These are phyloP conservation scores for Polydrusus pterygomalis DNA, from an alignment of 2,888 invertebrate genomes.

Conservation along the genomic window DNA sequence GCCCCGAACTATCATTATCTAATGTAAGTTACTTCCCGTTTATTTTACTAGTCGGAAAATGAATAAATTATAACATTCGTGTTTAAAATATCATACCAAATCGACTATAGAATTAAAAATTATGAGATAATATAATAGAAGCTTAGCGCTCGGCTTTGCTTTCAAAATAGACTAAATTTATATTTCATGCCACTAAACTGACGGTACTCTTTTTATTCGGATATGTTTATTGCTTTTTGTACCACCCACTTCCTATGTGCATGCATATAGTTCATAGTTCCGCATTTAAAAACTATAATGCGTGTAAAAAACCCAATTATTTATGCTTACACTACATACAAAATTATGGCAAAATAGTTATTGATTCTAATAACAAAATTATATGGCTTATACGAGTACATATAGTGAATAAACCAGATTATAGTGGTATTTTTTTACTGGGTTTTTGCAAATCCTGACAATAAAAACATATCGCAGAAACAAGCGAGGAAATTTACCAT, in stretches of 20 bases:
- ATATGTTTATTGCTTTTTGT: slow-evolving; percentile 48
- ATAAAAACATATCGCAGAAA: too few species aligned
- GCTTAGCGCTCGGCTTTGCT: slow-evolving; percentile 36
- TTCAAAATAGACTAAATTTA: slow-evolving; percentile 40
- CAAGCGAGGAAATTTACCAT: too few species aligned
- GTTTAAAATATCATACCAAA: slow-evolving; percentile 29
- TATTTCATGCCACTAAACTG: slow-evolving; percentile 24
- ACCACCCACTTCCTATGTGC: slow-evolving; percentile 50
- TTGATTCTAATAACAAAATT: slow-evolving; percentile 5
- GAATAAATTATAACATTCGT: slow-evolving; percentile 49
- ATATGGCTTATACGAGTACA: too few species aligned
- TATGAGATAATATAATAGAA: slow-evolving; percentile 39
- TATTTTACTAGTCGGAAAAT: slow-evolving; percentile 39
- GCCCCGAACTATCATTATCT: slow-evolving; percentile 46
- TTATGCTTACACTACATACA: background rate
- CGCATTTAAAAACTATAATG: slow-evolving; percentile 20
- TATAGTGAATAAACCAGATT: too few species aligned
- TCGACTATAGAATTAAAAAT: slow-evolving; percentile 18
- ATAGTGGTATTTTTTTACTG: too few species aligned
- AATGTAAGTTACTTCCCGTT: slow-evolving; percentile 50
- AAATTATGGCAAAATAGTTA: background rate
- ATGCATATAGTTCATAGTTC: slow-evolving; percentile 37
- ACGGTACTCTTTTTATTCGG: slow-evolving; percentile 11
- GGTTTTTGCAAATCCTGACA: too few species aligned
- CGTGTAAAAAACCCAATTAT: slow-evolving; percentile 12